A percentile compares a stretch with the other conserved stretches of the same genome.
Conservation (phyloP, 2,888 invertebrate genomes). For the Oeneis ivallda region DNA sequence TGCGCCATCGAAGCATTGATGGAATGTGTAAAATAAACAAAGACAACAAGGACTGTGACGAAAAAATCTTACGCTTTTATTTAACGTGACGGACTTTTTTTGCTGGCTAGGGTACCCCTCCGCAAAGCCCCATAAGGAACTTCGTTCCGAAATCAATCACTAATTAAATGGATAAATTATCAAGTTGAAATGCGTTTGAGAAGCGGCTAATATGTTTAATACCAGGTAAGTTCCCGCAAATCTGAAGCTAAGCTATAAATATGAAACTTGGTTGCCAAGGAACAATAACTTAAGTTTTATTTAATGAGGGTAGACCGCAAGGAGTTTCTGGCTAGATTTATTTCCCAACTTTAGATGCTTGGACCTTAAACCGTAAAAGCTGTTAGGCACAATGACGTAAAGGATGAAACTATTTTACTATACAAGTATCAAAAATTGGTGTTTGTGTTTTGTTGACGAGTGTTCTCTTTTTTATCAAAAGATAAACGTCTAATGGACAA, state of each 20-base stretch:
- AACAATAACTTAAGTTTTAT: constrained; percentile 54
- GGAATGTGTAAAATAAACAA: no score
- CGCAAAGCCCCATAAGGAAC: no score
- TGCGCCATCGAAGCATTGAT: no score
- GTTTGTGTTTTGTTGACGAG: no score
- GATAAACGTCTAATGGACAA: no score
- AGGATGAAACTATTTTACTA: neutral
- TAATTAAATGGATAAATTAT: neutral
- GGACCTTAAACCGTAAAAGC: constrained; percentile 9
- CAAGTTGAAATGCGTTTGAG: neutral
- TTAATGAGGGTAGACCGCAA: constrained; percentile 53
- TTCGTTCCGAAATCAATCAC: no score
- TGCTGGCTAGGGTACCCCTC: no score
- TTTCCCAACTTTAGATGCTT: constrained; percentile 41
- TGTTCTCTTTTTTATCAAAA: no score
- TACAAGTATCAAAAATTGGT: no score
- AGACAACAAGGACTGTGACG: no score
- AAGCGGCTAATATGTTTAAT: constrained; percentile 29
- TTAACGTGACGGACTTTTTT: no score
- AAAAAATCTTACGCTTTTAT: no score
- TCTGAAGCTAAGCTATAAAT: constrained; percentile 44
- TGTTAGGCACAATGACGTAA: neutral
- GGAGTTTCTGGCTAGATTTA: constrained; percentile 49
- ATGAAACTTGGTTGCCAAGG: constrained; percentile 46
- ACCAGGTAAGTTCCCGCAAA: constrained; percentile 34